Evolutionary conservation across 92 coral and sea anemone species (phyloP).

Genomic region (Siderastrea siderea): DNA sequence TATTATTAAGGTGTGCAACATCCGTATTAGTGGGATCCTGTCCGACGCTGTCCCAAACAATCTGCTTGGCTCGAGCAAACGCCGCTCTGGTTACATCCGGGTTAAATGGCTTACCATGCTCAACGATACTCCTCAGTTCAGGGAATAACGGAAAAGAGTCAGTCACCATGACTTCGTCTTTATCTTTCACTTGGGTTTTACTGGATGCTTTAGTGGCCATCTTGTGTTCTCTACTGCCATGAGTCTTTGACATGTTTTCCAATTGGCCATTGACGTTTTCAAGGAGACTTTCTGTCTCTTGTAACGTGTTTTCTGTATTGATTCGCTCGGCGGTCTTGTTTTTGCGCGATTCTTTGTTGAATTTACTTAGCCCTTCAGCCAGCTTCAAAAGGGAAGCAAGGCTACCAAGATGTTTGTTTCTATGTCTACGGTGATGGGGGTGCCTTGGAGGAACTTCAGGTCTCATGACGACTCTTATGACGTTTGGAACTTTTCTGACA

Average conservation of each 20-base stretch:
- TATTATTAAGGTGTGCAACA: slow-evolving; percentile 38
- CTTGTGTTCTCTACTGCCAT: not conserved
- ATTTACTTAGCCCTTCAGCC: slow-evolving; percentile 15
- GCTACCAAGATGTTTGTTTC: not conserved
- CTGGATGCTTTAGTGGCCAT: not conserved
- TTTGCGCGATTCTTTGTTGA: not conserved
- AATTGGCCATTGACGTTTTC: slow-evolving; percentile 31
- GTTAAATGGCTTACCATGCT: slow-evolving; percentile 42
- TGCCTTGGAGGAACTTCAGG: slow-evolving; percentile 48
- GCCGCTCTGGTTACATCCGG: slow-evolving; percentile 55
- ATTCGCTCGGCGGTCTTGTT: slow-evolving; percentile 10
- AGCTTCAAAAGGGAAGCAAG: slow-evolving; percentile 24
- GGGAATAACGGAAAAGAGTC: slow-evolving; percentile 46
- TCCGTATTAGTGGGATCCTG: slow-evolving; percentile 19
- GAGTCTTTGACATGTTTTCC: slow-evolving; percentile 19
- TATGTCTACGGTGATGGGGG: slow-evolving; percentile 35
- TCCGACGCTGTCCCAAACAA: slow-evolving; percentile 51
- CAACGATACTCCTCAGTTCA: slow-evolving; percentile 54
- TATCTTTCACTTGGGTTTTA: not conserved
- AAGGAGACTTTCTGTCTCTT: slow-evolving; percentile 26
- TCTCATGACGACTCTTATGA: slow-evolving; percentile 46
- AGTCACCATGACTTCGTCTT: not conserved
- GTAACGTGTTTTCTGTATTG: slow-evolving; percentile 1
- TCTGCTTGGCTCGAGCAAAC: slow-evolving; percentile 50
- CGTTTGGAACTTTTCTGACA: slow-evolving; percentile 40